These are phyloP conservation scores for Drosophila teissieri DNA, from an alignment of 1,140 invertebrate genomes.

Conservation along the genomic window DNA sequence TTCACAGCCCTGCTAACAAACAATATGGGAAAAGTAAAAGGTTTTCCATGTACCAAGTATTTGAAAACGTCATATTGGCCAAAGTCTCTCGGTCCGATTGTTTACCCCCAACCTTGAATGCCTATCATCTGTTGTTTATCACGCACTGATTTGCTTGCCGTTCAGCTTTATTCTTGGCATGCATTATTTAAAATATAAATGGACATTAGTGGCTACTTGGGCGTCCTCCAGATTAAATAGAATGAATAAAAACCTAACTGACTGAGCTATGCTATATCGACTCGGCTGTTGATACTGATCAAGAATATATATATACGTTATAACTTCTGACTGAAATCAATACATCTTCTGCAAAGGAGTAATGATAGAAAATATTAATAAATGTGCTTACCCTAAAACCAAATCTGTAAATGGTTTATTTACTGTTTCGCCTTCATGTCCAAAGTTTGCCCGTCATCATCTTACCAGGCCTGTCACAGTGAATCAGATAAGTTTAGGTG, in stretches of 20 bases:
- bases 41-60: slow-evolving; percentile 51
- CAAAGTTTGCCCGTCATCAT: slow-evolving; percentile 23
- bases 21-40: slow-evolving; percentile 50
- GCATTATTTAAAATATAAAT: slow-evolving; percentile 60
- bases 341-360: too few relatives aligned
- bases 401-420: slow-evolving; percentile 9
- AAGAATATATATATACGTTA: too few relatives aligned
- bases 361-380: too few relatives aligned
- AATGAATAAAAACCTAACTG: neutral
- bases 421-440: neutral
- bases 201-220: slow-evolving; percentile 28
- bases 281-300: neutral
- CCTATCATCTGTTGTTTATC: slow-evolving; percentile 46
- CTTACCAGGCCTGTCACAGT: slow-evolving; percentile 28
- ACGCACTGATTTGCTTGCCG: slow-evolving; percentile 22
- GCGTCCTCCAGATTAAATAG: slow-evolving; percentile 12
- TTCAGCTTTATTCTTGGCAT: slow-evolving; percentile 23
- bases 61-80: slow-evolving; percentile 33
- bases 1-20: slow-evolving; percentile 31
- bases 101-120: slow-evolving; percentile 27
- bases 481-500: slow-evolving; percentile 49
- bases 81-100: slow-evolving; percentile 6
- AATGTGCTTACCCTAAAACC: too few relatives aligned
- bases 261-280: neutral
- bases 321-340: too few relatives aligned